Base-by-base conservation (phyloP, 2,797 vertebrate species). In the Erethizon dorsatum region DNA sequence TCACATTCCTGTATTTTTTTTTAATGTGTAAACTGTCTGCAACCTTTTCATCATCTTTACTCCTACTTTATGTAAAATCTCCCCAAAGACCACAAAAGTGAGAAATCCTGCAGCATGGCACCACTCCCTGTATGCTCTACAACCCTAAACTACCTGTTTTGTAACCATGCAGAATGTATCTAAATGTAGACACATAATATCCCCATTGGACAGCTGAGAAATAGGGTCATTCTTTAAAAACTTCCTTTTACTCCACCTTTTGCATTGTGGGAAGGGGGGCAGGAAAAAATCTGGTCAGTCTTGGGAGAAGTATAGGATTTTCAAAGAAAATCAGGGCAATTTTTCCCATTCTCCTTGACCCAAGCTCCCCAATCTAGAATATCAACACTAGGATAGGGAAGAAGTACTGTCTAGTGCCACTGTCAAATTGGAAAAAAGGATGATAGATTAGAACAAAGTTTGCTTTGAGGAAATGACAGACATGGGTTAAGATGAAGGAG, bases 11-110 rank as follows among this genome's bases (percentile, higher is more conserved):
- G 45, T 50, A 17, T 50, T 28, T 67, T 95, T 26, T 83, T 84
- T 92, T 83, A 88, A 83, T 17, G 45, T 9, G 56, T 50, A 84
- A 94, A 80, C 4, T 5, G 52, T 91, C 37, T 69, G 71, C 56
- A 93, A 61, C 14, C 3, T 92, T 85, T 84, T 82, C 31, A 65
- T 86, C 18, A 91, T 26, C 15, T 75, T 90, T 85, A 5, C 24
- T 91, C 88, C 37, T 84, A n/a, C 10, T 65, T 91, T 37, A 84
- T 54, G 65, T 59, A 10, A 82, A 84, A 59, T 75, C 37, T 93
- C 63, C 10, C 10, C 28, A 37, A 85, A 73, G 7, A 87, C 14
- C 47, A 56, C 61, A 80, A 75, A 86, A 84, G 11, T n/a, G n/a
- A 86, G 56, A 73, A 94, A 93, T 88, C 11, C 71, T 88, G 10